Conservation (phyloP, 2,888 invertebrate species). For the Cryptops parisi region DNA sequence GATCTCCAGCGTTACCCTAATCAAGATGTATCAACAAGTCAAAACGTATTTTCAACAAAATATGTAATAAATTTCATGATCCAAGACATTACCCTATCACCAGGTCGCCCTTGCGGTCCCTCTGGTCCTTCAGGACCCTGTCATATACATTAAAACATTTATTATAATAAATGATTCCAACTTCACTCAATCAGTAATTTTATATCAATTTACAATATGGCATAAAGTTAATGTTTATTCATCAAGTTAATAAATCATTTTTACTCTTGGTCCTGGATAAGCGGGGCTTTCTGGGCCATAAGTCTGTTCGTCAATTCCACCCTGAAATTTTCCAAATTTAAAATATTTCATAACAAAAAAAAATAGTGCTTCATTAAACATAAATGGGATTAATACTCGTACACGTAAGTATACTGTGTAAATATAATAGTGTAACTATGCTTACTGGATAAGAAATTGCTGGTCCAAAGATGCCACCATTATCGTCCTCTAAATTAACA, state of each 20-base stretch:
- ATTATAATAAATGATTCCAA: too few species aligned
- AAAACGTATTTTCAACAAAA: neutral
- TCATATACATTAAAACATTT: too few species aligned
- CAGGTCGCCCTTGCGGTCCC: constrained; percentile 41
- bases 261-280: constrained; percentile 31
- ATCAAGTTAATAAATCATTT: constrained; percentile 14
- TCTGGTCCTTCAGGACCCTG: constrained; percentile 8
- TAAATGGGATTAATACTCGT: too few species aligned
- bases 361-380: neutral
- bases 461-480: too few species aligned
- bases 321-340: too few species aligned
- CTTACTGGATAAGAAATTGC: too few species aligned
- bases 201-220: constrained; percentile 6
- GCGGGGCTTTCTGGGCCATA: constrained; percentile 25
- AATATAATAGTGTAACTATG: too few species aligned
- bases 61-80: neutral
- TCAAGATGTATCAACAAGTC: neutral
- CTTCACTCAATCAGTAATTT: neutral
- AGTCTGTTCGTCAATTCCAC: neutral
- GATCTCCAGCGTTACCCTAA: constrained; percentile 40
- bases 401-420: too few species aligned
- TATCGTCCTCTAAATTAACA: too few species aligned
- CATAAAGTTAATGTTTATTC: constrained; percentile 10
- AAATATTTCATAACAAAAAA: neutral
- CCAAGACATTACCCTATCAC: constrained; percentile 20